Evolutionary conservation across 2,113 vertebrate species (phyloP).

Genomic region (Entosphenus tridentatus): DNA sequence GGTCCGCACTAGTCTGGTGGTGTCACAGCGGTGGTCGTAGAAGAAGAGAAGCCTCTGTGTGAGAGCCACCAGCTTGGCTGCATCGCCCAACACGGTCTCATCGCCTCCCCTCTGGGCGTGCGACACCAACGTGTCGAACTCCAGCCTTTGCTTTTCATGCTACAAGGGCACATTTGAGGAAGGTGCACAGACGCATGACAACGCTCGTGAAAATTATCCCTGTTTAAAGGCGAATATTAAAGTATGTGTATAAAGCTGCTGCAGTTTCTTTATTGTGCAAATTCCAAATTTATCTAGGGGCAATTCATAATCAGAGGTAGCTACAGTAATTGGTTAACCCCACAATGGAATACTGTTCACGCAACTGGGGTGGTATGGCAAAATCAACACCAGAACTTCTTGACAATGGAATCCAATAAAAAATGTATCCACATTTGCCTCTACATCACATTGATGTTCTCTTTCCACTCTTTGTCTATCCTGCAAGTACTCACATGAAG

Average conservation of each 20-base stretch:
- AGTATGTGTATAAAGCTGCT: background rate
- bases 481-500: too few species aligned
- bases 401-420: too few species aligned
- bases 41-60: constrained; percentile 82
- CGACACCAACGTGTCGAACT: constrained; percentile 44
- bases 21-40: constrained; percentile 64
- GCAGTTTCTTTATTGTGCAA: too few species aligned
- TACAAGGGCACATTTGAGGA: constrained; percentile 19
- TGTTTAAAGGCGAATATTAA: background rate
- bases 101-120: constrained; percentile 30
- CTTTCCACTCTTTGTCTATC: too few species aligned
- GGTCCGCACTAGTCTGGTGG: constrained; percentile 55
- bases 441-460: too few species aligned
- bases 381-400: too few species aligned
- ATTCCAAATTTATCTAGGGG: too few species aligned
- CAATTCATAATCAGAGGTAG: too few species aligned
- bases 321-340: too few species aligned
- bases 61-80: constrained; percentile 39
- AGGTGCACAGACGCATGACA: background rate
- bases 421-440: too few species aligned
- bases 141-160: constrained; percentile 57
- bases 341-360: too few species aligned
- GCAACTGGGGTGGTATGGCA: too few species aligned
- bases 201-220: constrained; percentile 4
- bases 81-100: constrained; percentile 21